phyloP scores from a whole-genome alignment of 1,140 invertebrate species.

The Drosophila mauritiana region DNA sequence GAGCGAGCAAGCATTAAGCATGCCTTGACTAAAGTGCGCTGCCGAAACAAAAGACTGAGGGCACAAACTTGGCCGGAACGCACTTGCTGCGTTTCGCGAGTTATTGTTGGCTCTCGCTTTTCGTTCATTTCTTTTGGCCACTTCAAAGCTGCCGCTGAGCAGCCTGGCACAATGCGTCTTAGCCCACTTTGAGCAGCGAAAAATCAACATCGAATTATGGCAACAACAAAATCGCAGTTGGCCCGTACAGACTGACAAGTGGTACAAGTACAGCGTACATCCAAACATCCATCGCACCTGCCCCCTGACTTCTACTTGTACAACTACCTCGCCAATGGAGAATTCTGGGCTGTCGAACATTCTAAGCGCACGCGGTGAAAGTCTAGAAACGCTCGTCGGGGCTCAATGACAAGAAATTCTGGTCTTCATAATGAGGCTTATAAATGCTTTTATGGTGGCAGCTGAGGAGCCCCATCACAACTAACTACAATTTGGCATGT shows the following conservation, averaged over 20 bases:
- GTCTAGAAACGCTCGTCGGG: slow-evolving; percentile 34
- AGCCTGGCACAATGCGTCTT: slow-evolving; percentile 48
- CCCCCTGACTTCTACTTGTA: neutral
- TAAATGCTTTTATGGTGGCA: slow-evolving; percentile 78
- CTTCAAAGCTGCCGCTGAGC: slow-evolving; percentile 37
- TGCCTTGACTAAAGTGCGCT: slow-evolving; percentile 7
- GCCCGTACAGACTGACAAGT: slow-evolving; percentile 31
- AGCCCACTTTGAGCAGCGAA: slow-evolving; percentile 75
- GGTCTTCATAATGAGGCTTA: slow-evolving; percentile 82
- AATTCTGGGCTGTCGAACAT: slow-evolving; percentile 50
- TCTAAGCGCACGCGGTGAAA: slow-evolving; percentile 71
- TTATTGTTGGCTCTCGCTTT: slow-evolving; percentile 24
- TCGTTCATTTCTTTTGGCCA: slow-evolving; percentile 34
- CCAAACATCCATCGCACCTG: slow-evolving; percentile 2
- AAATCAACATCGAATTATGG: slow-evolving; percentile 81
- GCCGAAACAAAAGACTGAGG: slow-evolving; percentile 70
- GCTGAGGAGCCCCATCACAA: slow-evolving; percentile 38
- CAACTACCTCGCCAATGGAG: neutral
- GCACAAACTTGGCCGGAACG: slow-evolving; percentile 67
- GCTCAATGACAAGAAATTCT: slow-evolving; percentile 79
- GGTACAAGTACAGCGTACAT: slow-evolving; percentile 28
- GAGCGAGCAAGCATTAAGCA: slow-evolving; percentile 1
- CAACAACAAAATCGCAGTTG: slow-evolving; percentile 64
- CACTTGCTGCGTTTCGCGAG: slow-evolving; percentile 57
- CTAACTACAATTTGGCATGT: slow-evolving; percentile 75